Conservation (phyloP, 2,888 invertebrate genomes). For the Cryptops parisi region DNA sequence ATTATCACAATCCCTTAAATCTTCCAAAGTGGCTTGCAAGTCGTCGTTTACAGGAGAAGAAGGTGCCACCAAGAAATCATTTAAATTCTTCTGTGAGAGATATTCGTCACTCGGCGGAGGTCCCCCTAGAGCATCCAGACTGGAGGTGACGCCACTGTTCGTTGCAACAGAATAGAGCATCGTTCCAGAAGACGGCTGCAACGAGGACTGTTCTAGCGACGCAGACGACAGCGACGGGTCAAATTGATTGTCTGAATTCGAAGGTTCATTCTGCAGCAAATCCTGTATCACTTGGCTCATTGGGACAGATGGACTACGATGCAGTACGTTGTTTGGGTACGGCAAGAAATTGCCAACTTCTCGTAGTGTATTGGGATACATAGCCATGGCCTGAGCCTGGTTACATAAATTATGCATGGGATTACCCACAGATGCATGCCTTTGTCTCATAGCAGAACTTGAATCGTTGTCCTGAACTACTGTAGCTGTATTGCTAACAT, state of each 20-base stretch:
- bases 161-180: too few relatives aligned
- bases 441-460: slow-evolving; percentile 8
- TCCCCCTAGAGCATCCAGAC: background rate
- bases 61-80: slow-evolving; percentile 8
- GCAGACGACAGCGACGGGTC: background rate
- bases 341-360: background rate
- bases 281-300: slow-evolving; percentile 41
- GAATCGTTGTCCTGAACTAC: slow-evolving; percentile 1
- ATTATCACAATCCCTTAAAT: slow-evolving; percentile 23
- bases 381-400: background rate
- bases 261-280: background rate
- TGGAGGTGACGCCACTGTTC: background rate
- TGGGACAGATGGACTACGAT: slow-evolving; percentile 66
- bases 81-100: slow-evolving; percentile 7
- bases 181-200: background rate
- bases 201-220: background rate
- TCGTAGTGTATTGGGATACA: background rate
- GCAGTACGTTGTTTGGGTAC: too few relatives aligned
- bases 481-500: too few relatives aligned
- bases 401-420: slow-evolving; percentile 1
- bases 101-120: background rate
- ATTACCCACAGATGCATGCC: slow-evolving; percentile 15
- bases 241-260: background rate
- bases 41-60: slow-evolving; percentile 20
- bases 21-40: slow-evolving; percentile 22